Percentiles rank a stretch among this genome's conserved stretches.
Evolutionary conservation across 2,113 vertebrate genomes (phyloP).

Genomic region (Syngnathoides biaculeatus): DNA sequence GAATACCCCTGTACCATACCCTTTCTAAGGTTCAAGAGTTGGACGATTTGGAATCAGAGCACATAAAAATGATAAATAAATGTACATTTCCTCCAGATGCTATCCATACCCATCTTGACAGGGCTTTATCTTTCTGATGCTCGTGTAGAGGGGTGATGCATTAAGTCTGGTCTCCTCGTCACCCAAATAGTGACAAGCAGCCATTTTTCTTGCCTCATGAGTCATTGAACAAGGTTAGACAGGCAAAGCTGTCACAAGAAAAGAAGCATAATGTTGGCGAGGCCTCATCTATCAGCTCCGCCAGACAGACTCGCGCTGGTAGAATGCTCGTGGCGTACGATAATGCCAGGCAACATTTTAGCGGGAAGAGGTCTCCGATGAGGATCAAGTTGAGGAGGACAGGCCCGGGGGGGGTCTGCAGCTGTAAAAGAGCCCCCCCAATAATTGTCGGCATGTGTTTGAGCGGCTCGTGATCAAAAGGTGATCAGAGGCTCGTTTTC

Average conservation of each 20-base stretch:
- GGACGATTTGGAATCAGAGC: not conserved
- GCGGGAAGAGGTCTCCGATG: not conserved
- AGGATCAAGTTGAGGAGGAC: slow-evolving; percentile 22
- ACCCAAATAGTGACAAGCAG: slow-evolving; percentile 46
- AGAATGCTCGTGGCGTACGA: not conserved
- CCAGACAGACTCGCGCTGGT: slow-evolving; percentile 33
- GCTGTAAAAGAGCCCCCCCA: slow-evolving; percentile 34
- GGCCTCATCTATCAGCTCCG: slow-evolving; percentile 35
- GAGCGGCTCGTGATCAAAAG: slow-evolving; percentile 53
- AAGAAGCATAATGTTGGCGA: slow-evolving; percentile 40
- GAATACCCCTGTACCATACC: not conserved
- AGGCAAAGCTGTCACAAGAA: slow-evolving; percentile 45
- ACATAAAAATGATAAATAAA: not conserved
- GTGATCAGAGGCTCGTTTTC: slow-evolving; percentile 41
- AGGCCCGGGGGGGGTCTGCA: slow-evolving; percentile 43
- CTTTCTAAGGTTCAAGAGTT: not conserved
- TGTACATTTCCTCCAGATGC: not conserved
- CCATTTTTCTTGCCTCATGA: slow-evolving; percentile 40
- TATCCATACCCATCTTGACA: not conserved
- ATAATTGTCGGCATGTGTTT: slow-evolving; percentile 33
- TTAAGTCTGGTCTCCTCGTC: slow-evolving; percentile 35
- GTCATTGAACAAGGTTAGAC: slow-evolving; percentile 46
- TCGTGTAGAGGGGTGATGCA: slow-evolving; percentile 3
- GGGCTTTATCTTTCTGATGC: slow-evolving; percentile 5
- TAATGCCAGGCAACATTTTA: slow-evolving; percentile 4